phyloP scores from a whole-genome alignment of 1,140 invertebrate species.

The Pissodes strobi region DNA sequence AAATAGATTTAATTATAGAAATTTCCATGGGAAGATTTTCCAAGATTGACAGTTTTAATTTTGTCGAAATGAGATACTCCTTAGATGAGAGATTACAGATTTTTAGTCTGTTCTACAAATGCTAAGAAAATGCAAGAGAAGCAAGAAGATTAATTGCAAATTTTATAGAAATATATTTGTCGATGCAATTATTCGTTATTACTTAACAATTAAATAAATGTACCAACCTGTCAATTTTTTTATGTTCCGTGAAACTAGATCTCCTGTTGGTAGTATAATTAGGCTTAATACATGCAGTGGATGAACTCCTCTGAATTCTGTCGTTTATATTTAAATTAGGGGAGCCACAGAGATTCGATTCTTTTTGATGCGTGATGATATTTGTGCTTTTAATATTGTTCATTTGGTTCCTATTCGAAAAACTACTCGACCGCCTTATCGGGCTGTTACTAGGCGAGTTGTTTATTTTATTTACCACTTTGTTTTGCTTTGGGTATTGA shows the following conservation, averaged over 20 bases:
- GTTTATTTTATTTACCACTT: conserved; percentile 52
- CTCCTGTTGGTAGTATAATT: conserved; percentile 33
- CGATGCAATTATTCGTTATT: neutral
- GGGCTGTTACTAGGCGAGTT: conserved; percentile 55
- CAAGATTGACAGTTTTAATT: no score
- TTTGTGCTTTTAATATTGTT: conserved; percentile 46
- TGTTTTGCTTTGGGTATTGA: conserved; percentile 48
- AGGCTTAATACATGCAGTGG: conserved; percentile 51
- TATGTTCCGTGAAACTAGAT: conserved; percentile 40
- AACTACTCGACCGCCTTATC: conserved; percentile 53
- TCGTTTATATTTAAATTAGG: conserved; percentile 44
- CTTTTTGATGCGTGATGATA: conserved; percentile 40
- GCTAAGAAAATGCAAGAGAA: no score
- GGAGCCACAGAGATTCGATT: conserved; percentile 46
- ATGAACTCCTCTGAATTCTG: conserved; percentile 50
- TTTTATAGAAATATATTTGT: neutral
- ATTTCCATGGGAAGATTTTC: no score
- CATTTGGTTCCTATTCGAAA: conserved; percentile 52
- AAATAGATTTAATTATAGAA: no score
- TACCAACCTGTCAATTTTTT: conserved; percentile 46
- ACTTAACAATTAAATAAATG: no score
- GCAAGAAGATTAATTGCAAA: no score
- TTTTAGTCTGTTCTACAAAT: no score
- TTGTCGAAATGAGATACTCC: no score
- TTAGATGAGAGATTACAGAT: no score